Percentiles rank a stretch among this genome's conserved stretches.
Conservation (phyloP, 2,888 invertebrate species). For the Masnerella sp. region DNA sequence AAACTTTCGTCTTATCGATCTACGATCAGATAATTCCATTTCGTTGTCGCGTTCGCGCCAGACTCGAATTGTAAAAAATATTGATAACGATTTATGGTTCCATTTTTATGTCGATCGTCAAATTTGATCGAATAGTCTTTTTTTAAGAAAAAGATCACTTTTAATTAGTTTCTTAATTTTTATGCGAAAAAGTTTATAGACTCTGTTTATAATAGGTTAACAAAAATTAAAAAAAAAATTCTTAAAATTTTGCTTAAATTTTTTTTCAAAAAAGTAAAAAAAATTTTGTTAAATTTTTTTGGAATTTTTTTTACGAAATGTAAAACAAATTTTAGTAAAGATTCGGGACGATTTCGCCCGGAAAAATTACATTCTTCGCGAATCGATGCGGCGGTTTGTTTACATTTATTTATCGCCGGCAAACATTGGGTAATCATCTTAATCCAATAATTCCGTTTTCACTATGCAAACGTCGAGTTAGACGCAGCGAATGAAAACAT, state of each 20-base stretch:
- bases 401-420: constrained; percentile 20
- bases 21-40: constrained; percentile 29
- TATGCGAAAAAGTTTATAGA: too few relatives aligned
- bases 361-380: too few relatives aligned
- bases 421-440: constrained; percentile 28
- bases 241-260: too few relatives aligned
- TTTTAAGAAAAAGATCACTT: neutral
- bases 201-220: too few relatives aligned
- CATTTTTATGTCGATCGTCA: constrained; percentile 9
- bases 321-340: neutral
- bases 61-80: constrained; percentile 13
- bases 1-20: constrained; percentile 43
- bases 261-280: too few relatives aligned
- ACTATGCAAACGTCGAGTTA: constrained; percentile 25
- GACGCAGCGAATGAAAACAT: constrained; percentile 14
- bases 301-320: neutral
- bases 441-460: constrained; percentile 27
- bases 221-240: too few relatives aligned
- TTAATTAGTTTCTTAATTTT: too few relatives aligned
- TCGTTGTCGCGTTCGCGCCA: neutral
- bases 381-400: neutral
- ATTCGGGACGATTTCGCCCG: too few relatives aligned
- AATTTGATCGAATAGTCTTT: constrained; percentile 7
- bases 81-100: constrained; percentile 30
- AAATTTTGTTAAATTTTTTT: neutral